Evolutionary conservation across 2,797 vertebrate species (phyloP), one percentile per base, ranked within the genome.

Genomic region (Siniperca undulata): DNA sequence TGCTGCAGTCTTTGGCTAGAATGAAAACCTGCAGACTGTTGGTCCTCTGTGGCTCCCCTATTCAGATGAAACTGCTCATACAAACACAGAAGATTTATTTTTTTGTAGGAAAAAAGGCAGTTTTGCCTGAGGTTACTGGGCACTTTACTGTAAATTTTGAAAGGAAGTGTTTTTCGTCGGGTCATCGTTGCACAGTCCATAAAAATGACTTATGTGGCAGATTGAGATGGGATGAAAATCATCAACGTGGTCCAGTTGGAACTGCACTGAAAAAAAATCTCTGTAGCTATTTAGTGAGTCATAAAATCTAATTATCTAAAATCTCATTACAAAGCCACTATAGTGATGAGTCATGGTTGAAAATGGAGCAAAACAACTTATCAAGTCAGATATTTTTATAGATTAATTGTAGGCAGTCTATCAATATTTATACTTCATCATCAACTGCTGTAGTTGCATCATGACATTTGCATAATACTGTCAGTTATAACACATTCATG

Each of bases 1-100:
- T 77, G 82, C 80, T 77, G 84, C 82, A 65, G 71, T 78, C 60
- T 84, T 75, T 76, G 82, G 85, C 71, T 74, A 75, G 68, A 77
- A 83, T 81, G 83, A 88, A 80, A 87, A 78, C 59, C 79, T 67
- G 80, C 75, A 66, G 77, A 53, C 24, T 61, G 36, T 50, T 20
- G 71, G 80, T 48, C 86, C 64, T 81, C 59, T 13, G 75, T 30
- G 84, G 76, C 77, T 74, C 53, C 46, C 70, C 70, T n/a, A 34
- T 74, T 84, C 69, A 79, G 56, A 86, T 70, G 56, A 72, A 84
- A 80, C 73, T 52, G 22, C 70, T 73, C 79, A 48, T 8, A 69
- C 67, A 40, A 53, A 82, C 68, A 48, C 56, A 48, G 1, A 20
- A 19, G 72, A 84, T 81, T 69, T 69, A 36, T 83, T 67, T 69